Percentiles rank a stretch among this genome's conserved stretches.
Evolutionary conservation across 2,888 invertebrate genomes (phyloP).

Genomic region (Mayetiola destructor): DNA sequence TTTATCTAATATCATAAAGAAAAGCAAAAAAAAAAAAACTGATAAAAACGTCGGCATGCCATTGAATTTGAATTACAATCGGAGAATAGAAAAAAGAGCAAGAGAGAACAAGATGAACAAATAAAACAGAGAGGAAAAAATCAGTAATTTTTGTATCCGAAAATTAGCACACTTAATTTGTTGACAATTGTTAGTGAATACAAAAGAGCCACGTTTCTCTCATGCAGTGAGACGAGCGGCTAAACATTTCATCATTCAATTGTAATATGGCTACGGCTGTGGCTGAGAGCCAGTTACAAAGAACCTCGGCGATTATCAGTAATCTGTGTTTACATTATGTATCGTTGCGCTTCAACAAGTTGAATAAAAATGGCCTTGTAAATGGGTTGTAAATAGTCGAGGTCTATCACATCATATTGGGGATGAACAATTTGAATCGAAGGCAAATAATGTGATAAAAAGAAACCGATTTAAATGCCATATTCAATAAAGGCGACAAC

Average conservation of each 20-base stretch:
- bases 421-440: background rate
- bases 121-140: background rate
- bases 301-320: background rate
- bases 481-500: background rate
- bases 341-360: slow-evolving; percentile 12
- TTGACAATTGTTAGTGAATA: slow-evolving; percentile 12
- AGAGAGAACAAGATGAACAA: too few species aligned
- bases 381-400: background rate
- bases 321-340: slow-evolving; percentile 7
- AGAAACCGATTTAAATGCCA: background rate
- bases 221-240: background rate
- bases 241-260: background rate
- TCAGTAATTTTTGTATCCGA: slow-evolving; percentile 3
- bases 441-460: background rate
- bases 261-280: too few species aligned
- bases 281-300: too few species aligned
- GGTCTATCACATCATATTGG: background rate
- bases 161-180: slow-evolving; percentile 12
- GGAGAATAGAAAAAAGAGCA: too few species aligned
- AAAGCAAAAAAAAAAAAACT: too few species aligned
- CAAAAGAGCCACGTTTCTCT: slow-evolving; percentile 13
- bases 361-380: slow-evolving; percentile 3
- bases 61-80: too few species aligned
- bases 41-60: background rate
- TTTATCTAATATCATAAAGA: too few species aligned